Percentiles rank a stretch among this genome's conserved stretches.
Conservation (phyloP, 2,113 vertebrate species). For the Empidonax alnorum region DNA sequence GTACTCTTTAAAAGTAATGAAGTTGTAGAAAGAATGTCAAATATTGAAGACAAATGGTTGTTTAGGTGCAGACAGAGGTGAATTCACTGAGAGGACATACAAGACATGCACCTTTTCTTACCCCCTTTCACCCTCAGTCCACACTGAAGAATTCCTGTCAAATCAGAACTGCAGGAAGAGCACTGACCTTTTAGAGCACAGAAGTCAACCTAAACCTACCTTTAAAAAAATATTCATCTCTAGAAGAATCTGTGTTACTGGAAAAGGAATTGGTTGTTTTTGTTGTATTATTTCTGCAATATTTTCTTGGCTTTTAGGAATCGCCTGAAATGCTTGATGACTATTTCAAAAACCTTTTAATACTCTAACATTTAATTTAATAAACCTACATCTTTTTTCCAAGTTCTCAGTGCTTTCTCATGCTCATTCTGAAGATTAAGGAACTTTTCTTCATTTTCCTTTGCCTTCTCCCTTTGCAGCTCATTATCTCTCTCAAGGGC, state of each 20-base stretch:
- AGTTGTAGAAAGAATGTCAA: not conserved
- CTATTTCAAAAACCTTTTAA: conserved; percentile 60
- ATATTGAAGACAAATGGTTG: not conserved
- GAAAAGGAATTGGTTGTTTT: not conserved
- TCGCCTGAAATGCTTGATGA: conserved; percentile 52
- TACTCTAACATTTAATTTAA: conserved; percentile 64
- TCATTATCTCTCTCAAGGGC: conserved; percentile 94
- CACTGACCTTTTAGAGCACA: not conserved
- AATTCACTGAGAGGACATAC: not conserved
- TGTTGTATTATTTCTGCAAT: conserved; percentile 34
- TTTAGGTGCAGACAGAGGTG: not conserved
- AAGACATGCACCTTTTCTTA: not conserved
- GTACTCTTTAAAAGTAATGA: not conserved
- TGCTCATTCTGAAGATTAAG: conserved; percentile 84
- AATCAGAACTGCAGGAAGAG: not conserved
- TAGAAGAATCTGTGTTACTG: not conserved
- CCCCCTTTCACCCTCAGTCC: not conserved
- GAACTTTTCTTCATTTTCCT: conserved; percentile 87
- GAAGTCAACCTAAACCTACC: conserved; percentile 9
- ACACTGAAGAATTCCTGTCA: not conserved
- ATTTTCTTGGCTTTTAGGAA: conserved; percentile 66
- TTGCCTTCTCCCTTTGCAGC: conserved; percentile 87
- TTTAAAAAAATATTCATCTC: conserved; percentile 21
- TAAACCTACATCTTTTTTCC: conserved; percentile 86
- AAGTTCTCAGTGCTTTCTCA: conserved; percentile 76